These are phyloP conservation scores for Helarctos malayanus DNA, from an alignment of 2,797 vertebrate species.

Conservation along the genomic window DNA sequence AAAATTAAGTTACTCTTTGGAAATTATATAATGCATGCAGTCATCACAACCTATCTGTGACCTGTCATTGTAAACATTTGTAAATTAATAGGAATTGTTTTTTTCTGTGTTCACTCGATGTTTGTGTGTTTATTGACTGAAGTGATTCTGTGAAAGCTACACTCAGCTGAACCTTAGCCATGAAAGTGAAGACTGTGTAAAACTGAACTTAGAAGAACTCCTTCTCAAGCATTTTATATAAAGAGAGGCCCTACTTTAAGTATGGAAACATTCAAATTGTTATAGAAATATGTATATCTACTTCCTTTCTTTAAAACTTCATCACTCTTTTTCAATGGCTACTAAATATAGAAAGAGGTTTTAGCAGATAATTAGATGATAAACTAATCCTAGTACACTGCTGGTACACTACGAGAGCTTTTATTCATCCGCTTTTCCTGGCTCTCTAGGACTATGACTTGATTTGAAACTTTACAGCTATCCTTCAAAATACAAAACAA, in stretches of 20 bases:
- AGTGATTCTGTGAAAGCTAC: background rate
- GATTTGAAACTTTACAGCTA: background rate
- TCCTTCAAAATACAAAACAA: background rate
- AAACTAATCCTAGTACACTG: background rate
- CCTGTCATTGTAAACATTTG: background rate
- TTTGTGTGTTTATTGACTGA: background rate
- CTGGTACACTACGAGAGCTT: background rate
- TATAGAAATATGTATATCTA: background rate
- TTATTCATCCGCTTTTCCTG: background rate
- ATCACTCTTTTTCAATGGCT: background rate
- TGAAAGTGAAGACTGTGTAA: background rate
- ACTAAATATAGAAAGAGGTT: background rate
- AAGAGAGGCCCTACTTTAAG: background rate
- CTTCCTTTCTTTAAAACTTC: background rate
- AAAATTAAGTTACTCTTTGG: constrained; percentile 18
- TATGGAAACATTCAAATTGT: background rate
- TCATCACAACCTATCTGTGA: background rate
- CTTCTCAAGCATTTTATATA: background rate
- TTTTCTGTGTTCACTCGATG: background rate
- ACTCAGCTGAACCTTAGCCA: background rate
- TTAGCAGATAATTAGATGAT: background rate
- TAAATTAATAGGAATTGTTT: background rate
- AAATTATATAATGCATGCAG: background rate
- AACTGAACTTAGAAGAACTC: background rate
- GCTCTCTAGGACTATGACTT: background rate